A percentile compares a stretch with the other conserved stretches of the same genome.
Evolutionary conservation across 2,888 invertebrate genomes (phyloP).

Genomic region (Sialis fuliginosa): DNA sequence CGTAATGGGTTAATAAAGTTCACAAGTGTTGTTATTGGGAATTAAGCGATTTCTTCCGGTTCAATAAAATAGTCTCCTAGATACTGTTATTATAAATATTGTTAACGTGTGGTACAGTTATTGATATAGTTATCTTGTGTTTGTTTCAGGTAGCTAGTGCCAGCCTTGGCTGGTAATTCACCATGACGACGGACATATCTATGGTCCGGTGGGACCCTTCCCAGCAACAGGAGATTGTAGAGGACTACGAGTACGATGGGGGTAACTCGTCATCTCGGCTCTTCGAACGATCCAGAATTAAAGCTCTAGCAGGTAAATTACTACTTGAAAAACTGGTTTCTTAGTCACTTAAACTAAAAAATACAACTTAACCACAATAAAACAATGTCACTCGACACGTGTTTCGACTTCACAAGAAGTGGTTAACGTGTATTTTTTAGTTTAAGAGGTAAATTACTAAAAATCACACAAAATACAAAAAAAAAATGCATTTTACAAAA

Average conservation of each 20-base stretch:
- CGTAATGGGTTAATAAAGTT: too few species aligned
- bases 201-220: constrained; percentile 94
- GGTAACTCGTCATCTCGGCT: constrained; percentile 97
- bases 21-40: too few species aligned
- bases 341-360: not conserved
- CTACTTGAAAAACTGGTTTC: not conserved
- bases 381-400: too few species aligned
- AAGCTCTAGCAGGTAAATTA: constrained; percentile 82
- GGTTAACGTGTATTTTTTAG: too few species aligned
- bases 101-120: too few species aligned
- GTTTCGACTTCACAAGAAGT: too few species aligned
- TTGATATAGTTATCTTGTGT: not conserved
- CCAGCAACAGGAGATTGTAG: constrained; percentile 82
- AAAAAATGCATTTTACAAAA: too few species aligned
- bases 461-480: too few species aligned
- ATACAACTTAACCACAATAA: not conserved
- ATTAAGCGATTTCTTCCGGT: too few species aligned
- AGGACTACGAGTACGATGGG: constrained; percentile 98
- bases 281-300: constrained; percentile 97
- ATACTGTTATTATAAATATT: too few species aligned
- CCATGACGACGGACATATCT: constrained; percentile 94
- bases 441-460: too few species aligned
- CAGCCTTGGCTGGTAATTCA: constrained; percentile 14
- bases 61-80: too few species aligned
- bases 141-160: constrained; percentile 20